Conservation (phyloP, 1,140 invertebrate species). For the Listronotus oregonensis region DNA sequence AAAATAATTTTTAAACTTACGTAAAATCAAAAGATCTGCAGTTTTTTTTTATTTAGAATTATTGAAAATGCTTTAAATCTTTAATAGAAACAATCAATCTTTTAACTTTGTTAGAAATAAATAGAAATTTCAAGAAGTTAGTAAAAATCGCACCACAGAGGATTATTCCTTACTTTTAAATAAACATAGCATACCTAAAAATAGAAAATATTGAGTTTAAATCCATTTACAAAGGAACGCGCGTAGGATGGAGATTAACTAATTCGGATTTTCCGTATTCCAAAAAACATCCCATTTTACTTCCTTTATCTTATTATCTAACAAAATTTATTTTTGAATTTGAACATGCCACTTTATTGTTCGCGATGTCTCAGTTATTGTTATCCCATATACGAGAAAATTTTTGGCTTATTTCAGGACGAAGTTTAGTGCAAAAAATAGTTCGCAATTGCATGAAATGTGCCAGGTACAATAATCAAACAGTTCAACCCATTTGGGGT, state of each 20-base stretch:
- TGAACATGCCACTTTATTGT: slow-evolving; percentile 36
- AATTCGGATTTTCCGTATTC: slow-evolving; percentile 41
- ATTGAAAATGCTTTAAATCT: neutral
- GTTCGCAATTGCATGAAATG: slow-evolving; percentile 35
- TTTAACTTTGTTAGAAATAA: neutral
- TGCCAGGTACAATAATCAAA: slow-evolving; percentile 20
- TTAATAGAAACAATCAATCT: neutral
- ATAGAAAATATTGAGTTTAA: slow-evolving; percentile 30
- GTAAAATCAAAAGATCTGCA: neutral
- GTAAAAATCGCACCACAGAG: neutral
- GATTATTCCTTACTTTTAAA: slow-evolving; percentile 21
- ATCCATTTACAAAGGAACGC: slow-evolving; percentile 52
- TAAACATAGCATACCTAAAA: neutral
- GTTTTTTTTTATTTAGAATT: neutral
- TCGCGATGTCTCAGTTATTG: slow-evolving; percentile 6
- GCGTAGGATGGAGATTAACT: slow-evolving; percentile 56
- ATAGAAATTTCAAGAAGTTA: neutral
- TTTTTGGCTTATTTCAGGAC: slow-evolving; percentile 42
- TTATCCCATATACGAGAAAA: neutral
- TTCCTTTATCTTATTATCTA: slow-evolving; percentile 22
- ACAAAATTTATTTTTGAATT: slow-evolving; percentile 39
- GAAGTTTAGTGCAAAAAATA: slow-evolving; percentile 36
- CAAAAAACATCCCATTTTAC: slow-evolving; percentile 47
- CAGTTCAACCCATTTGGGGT: slow-evolving; percentile 44
- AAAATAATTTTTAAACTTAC: neutral